Conservation (phyloP, 1,140 invertebrate species). For the Trachymyrmex septentrionalis region DNA sequence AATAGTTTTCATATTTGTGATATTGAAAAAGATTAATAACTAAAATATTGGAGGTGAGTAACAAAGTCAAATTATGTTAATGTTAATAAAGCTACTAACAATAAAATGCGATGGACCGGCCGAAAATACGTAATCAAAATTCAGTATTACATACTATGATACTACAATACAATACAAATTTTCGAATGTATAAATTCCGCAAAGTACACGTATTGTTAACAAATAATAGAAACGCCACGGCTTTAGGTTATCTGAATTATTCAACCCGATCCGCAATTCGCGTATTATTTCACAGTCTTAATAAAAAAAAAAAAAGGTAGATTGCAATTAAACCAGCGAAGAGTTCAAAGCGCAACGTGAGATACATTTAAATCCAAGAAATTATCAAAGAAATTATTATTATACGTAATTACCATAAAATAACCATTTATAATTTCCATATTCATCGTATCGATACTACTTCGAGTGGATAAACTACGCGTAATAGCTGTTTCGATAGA, state of each 20-base stretch:
- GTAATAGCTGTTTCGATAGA: neutral
- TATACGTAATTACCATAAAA: conserved; percentile 5
- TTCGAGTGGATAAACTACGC: neutral
- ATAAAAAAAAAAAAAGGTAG: neutral
- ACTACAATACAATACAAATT: neutral
- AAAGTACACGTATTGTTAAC: neutral
- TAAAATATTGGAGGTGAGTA: neutral
- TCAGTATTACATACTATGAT: neutral
- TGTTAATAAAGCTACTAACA: neutral
- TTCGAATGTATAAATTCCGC: neutral
- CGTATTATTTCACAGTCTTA: neutral
- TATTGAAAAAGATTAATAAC: neutral
- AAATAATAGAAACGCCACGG: neutral
- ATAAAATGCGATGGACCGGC: neutral
- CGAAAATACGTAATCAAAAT: neutral
- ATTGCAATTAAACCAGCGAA: neutral
- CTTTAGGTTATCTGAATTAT: neutral
- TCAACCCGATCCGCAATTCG: neutral
- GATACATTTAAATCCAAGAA: neutral
- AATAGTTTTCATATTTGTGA: neutral
- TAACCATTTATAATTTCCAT: conserved; percentile 17
- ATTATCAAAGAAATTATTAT: conserved; percentile 15
- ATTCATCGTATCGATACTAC: neutral
- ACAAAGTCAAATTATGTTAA: neutral
- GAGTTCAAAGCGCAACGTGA: neutral